Evolutionary conservation across 2,797 vertebrate genomes (phyloP), one percentile per base, ranked within the genome.

Genomic region (Nannoperca obscura): DNA sequence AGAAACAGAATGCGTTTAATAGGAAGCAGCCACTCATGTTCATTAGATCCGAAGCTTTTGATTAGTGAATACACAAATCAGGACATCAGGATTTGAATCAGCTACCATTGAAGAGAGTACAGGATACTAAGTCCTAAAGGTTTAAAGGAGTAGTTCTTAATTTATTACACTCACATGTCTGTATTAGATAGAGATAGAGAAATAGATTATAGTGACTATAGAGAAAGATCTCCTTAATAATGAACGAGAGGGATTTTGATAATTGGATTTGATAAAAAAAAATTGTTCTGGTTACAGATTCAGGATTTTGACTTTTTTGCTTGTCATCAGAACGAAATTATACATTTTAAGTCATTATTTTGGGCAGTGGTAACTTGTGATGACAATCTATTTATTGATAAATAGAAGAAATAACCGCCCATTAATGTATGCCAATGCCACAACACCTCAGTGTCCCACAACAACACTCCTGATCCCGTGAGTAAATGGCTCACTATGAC

Each of bases 131-230:
- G 17, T 15, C 12, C 32, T 19, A 32, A 8, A 54, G 22, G 27
- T 34, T 42, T 62, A 15, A n/a, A 71, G 32, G 34, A 55, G n/a
- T 20, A 32, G 38, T n/a, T 68, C 9, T 8, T 34, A 47, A 70
- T 17, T 38, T 17, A 40, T 49, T 14, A 4, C 24, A 15, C 19
- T 38, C 19, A 24, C 34, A n/a, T n/a, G 8, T 38, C 55, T 38
- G n/a, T 27, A 27, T 27, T 27, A 27, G 2, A 27, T 27, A 27
- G 24, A 27, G 24, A 27, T 27, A 27, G 1, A 27, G 24, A 27
- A 1, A 27, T 27, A 27, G 49, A 7, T 34, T 24, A 60, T 22
- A 42, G 4, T 20, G 22, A 49, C 12, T 42, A 60, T 17, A 24
- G n/a, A 36, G 34, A 34, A 19, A 58, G 5, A 58, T 13, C 0